Evolutionary conservation across 2,888 invertebrate genomes (phyloP).

Genomic region (Corbicula japonica): DNA sequence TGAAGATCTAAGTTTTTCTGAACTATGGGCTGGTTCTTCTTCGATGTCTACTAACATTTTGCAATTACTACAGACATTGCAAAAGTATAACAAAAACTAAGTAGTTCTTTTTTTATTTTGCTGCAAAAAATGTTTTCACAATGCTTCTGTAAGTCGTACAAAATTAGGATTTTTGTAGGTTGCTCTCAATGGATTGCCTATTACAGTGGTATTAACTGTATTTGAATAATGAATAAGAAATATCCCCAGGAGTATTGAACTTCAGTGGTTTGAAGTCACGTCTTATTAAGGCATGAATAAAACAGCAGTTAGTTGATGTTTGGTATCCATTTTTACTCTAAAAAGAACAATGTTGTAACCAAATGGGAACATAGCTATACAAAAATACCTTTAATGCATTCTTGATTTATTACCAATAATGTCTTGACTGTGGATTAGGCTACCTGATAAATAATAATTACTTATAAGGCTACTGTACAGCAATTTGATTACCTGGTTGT

Average conservation of each 20-base stretch:
- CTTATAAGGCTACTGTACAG: no score
- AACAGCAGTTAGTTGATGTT: constrained; percentile 9
- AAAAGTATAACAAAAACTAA: no score
- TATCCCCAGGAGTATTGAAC: constrained; percentile 1
- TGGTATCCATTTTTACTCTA: constrained; percentile 7
- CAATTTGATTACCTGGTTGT: no score
- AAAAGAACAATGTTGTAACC: neutral
- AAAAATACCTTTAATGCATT: neutral
- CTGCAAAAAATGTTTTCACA: neutral
- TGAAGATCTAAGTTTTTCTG: no score
- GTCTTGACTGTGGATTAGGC: neutral
- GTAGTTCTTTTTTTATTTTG: no score
- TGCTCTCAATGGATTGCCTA: constrained; percentile 11
- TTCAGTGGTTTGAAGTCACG: constrained; percentile 18
- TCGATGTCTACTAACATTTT: no score
- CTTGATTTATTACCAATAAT: neutral
- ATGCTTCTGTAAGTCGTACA: neutral
- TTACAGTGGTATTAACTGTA: constrained; percentile 26
- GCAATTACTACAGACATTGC: no score
- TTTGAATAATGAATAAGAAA: constrained; percentile 39
- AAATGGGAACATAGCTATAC: neutral
- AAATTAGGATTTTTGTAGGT: neutral
- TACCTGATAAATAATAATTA: neutral
- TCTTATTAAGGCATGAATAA: constrained; percentile 18
- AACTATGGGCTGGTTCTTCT: no score